A percentile compares a stretch with the other conserved stretches of the same genome.
Conservation (phyloP, 2,113 vertebrate species). For the Peucedramus taeniatus region DNA sequence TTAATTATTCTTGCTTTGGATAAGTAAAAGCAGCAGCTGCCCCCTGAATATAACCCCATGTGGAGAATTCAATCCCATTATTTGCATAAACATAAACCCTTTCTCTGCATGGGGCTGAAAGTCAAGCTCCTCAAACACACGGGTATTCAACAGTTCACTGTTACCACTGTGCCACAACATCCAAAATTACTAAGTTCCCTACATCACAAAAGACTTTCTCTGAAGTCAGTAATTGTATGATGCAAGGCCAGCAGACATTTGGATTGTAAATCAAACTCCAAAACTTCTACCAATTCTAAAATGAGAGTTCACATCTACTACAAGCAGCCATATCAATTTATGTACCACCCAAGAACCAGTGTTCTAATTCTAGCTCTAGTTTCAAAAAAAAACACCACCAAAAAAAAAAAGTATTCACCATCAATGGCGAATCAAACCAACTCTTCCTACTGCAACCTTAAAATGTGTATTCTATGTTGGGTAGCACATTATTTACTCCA, state of each 20-base stretch:
- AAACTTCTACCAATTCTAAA: not conserved
- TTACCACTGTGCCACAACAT: not conserved
- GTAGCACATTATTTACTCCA: not conserved
- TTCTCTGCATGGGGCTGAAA: not conserved
- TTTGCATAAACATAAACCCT: conserved; percentile 39
- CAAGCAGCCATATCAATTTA: not conserved
- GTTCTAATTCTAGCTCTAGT: not conserved
- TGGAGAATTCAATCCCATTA: not conserved
- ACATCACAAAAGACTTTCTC: not conserved
- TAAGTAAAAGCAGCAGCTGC: conserved; percentile 39
- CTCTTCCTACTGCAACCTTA: not conserved
- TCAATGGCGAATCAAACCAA: not conserved
- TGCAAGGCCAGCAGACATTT: not conserved
- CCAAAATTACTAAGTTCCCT: not conserved
- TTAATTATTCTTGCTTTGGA: not conserved
- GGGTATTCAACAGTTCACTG: not conserved
- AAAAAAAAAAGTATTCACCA: not conserved
- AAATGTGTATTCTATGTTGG: rapidly evolving
- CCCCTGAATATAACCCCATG: not conserved
- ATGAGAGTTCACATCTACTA: not conserved
- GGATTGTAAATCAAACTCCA: not conserved
- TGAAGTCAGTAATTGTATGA: not conserved
- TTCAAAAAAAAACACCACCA: not conserved
- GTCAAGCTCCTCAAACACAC: not conserved
- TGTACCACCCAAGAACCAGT: not conserved